Percentiles rank a stretch among this genome's conserved stretches.
Conservation (phyloP, 1,140 invertebrate species). For the Berghia stephanieae region DNA sequence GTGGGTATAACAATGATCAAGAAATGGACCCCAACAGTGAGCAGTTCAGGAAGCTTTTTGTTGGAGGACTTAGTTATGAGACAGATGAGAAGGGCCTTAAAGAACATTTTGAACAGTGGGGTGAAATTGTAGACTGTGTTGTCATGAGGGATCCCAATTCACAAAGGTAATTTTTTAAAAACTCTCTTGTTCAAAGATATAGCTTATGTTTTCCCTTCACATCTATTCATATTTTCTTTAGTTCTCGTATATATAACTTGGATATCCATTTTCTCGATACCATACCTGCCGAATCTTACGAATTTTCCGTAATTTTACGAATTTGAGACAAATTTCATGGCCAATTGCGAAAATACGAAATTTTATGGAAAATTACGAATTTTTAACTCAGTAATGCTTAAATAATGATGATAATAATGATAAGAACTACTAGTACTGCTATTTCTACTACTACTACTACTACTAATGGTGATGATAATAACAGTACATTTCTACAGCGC, state of each 20-base stretch:
- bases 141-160: constrained; percentile 97
- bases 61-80: constrained; percentile 73
- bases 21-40: constrained; percentile 43
- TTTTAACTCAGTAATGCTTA: no score
- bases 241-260: not conserved
- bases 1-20: constrained; percentile 22
- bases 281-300: no score
- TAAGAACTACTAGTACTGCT: no score
- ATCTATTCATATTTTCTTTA: not conserved
- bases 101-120: constrained; percentile 95
- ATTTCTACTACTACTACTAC: no score
- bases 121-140: constrained; percentile 96
- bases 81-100: constrained; percentile 93
- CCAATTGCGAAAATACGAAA: no score
- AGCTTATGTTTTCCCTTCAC: not conserved
- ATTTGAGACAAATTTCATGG: no score
- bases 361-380: no score
- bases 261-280: no score
- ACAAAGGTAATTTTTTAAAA: constrained; percentile 68
- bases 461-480: no score
- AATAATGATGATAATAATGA: no score
- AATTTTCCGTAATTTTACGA: no score
- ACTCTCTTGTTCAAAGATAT: not conserved
- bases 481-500: no score
- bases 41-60: constrained; percentile 76